phyloP scores from a whole-genome alignment of 2,888 invertebrate species.

The Noctua comes region DNA sequence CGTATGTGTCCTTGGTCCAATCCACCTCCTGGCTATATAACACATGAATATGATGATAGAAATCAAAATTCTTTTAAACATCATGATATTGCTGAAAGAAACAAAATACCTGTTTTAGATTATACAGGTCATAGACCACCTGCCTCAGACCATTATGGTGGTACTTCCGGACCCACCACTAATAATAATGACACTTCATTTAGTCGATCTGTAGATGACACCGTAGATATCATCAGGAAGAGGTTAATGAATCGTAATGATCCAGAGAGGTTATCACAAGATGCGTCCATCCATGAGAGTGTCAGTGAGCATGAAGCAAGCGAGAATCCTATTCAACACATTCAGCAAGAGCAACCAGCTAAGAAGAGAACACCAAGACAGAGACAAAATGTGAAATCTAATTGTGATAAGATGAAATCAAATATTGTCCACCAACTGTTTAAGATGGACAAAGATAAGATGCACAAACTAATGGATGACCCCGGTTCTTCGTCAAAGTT shows the following conservation, averaged over 20 bases:
- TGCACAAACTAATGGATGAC: constrained; percentile 87
- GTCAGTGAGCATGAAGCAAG: constrained; percentile 66
- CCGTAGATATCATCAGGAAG: constrained; percentile 85
- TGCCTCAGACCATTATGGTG: constrained; percentile 85
- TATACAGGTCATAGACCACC: constrained; percentile 86
- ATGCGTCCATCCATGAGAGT: constrained; percentile 63
- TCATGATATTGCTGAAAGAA: constrained; percentile 71
- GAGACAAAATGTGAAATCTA: constrained; percentile 75
- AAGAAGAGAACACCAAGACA: constrained; percentile 77
- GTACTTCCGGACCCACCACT: constrained; percentile 75
- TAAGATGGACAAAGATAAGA: constrained; percentile 88
- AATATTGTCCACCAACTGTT: constrained; percentile 88
- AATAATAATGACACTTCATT: constrained; percentile 83
- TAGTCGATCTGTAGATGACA: constrained; percentile 85
- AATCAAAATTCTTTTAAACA: constrained; percentile 70
- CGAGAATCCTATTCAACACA: constrained; percentile 62
- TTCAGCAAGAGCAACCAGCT: constrained; percentile 74
- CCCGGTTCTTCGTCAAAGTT: constrained; percentile 88
- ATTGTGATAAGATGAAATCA: constrained; percentile 86
- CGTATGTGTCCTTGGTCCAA: constrained; percentile 73
- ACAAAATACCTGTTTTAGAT: constrained; percentile 71
- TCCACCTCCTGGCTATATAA: constrained; percentile 67
- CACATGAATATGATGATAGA: constrained; percentile 72
- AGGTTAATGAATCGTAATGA: constrained; percentile 82
- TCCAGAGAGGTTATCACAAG: constrained; percentile 69